These are phyloP conservation scores for Andrena chrysosceles DNA, from an alignment of 2,888 invertebrate genomes.

Conservation along the genomic window DNA sequence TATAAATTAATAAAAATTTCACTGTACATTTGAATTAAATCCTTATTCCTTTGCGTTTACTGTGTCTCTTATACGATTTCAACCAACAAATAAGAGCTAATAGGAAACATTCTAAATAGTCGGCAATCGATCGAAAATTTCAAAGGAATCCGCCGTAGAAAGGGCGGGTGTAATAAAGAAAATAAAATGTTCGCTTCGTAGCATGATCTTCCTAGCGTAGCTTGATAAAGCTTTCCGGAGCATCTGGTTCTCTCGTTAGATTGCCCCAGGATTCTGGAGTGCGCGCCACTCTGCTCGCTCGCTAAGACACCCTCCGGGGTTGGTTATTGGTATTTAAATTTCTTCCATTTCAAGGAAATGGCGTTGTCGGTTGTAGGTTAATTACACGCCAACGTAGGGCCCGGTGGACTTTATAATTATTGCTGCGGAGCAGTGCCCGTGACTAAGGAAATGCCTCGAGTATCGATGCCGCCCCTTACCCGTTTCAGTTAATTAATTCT, in stretches of 20 bases:
- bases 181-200: slow-evolving; percentile 41
- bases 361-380: slow-evolving; percentile 67
- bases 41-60: not conserved
- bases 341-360: slow-evolving; percentile 68
- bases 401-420: slow-evolving; percentile 64
- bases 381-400: slow-evolving; percentile 60
- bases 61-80: not conserved
- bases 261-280: slow-evolving; percentile 58
- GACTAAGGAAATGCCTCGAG: slow-evolving; percentile 40
- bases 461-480: slow-evolving; percentile 41
- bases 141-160: not conserved
- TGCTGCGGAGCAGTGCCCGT: slow-evolving; percentile 34
- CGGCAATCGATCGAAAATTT: not conserved
- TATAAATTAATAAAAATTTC: not conserved
- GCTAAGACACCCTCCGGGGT: slow-evolving; percentile 58
- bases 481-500: slow-evolving; percentile 46
- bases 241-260: slow-evolving; percentile 67
- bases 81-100: not conserved
- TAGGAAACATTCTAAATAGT: not conserved
- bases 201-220: slow-evolving; percentile 34
- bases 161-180: slow-evolving; percentile 6
- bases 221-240: slow-evolving; percentile 65
- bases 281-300: slow-evolving; percentile 39
- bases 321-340: slow-evolving; percentile 74
- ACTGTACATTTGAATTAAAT: not conserved